Conservation (phyloP, 2,888 invertebrate genomes). For the Clostera curtula region DNA sequence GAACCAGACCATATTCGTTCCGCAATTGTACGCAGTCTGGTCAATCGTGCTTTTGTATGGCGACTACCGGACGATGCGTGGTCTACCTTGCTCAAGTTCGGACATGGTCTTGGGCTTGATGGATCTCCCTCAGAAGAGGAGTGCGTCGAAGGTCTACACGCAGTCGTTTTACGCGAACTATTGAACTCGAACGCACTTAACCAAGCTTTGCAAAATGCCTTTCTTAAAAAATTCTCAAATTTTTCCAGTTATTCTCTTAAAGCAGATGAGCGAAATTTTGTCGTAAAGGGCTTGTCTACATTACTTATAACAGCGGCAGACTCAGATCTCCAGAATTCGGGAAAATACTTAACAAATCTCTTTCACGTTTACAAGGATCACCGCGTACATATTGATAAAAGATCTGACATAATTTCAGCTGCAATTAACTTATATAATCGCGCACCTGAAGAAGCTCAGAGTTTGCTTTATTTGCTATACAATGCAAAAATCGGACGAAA, state of each 20-base stretch:
- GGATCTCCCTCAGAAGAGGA: conserved; percentile 30
- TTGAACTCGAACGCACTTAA: conserved; percentile 21
- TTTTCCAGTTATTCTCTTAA: conserved; percentile 36
- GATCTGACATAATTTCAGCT: conserved; percentile 21
- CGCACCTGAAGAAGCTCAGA: conserved; percentile 15
- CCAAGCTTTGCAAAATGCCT: conserved; percentile 24
- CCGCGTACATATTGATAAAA: conserved; percentile 21
- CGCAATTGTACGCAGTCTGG: conserved; percentile 45
- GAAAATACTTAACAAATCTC: conserved; percentile 18
- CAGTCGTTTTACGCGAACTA: conserved; percentile 38
- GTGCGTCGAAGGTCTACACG: conserved; percentile 47
- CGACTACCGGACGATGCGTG: conserved; percentile 37
- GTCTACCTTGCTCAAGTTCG: conserved; percentile 36
- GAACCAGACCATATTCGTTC: conserved; percentile 45
- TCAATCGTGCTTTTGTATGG: conserved; percentile 46
- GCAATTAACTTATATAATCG: conserved; percentile 22
- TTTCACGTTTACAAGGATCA: conserved; percentile 31
- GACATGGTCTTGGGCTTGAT: conserved; percentile 42
- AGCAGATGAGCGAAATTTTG: conserved; percentile 22
- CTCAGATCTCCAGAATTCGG: conserved; percentile 10
- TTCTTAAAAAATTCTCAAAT: conserved; percentile 31
- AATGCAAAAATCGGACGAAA: conserved; percentile 33
- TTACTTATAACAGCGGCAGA: conserved; percentile 22
- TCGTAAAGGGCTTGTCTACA: conserved; percentile 21
- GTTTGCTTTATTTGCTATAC: conserved; percentile 30